Evolutionary conservation across 1,140 invertebrate genomes (phyloP).

Genomic region (Centruroides vittatus): DNA sequence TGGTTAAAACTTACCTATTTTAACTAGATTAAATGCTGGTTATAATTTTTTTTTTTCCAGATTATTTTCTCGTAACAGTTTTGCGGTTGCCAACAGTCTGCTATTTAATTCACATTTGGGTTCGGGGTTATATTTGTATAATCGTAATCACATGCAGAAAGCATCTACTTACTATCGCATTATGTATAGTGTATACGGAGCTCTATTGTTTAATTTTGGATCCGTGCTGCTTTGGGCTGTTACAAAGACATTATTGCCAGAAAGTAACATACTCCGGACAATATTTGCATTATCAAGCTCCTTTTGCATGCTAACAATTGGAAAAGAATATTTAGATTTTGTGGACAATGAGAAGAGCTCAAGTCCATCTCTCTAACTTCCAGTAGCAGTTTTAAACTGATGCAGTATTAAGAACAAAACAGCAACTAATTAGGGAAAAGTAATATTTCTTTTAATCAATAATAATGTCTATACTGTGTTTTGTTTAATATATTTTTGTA

Average conservation of each 20-base stretch:
- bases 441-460: too few relatives aligned
- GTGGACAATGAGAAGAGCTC: conserved; percentile 25
- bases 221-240: conserved; percentile 56
- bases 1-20: too few relatives aligned
- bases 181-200: conserved; percentile 43
- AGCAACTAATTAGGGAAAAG: too few relatives aligned
- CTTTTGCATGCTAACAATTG: conserved; percentile 40
- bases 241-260: conserved; percentile 45
- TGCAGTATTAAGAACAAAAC: too few relatives aligned
- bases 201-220: conserved; percentile 50
- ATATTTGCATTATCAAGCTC: conserved; percentile 43
- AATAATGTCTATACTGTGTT: too few relatives aligned
- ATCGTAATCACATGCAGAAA: conserved; percentile 39
- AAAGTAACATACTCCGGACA: conserved; percentile 42
- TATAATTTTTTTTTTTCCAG: neutral
- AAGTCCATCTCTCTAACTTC: neutral
- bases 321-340: conserved; percentile 40
- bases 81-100: conserved; percentile 41
- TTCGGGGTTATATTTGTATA: conserved; percentile 45
- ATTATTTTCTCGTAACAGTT: conserved; percentile 31
- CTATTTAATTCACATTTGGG: conserved; percentile 41
- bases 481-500: too few relatives aligned
- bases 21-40: too few relatives aligned
- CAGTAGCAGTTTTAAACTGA: too few relatives aligned
- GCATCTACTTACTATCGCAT: conserved; percentile 30